Conservation (phyloP, 2,888 invertebrate species). For the Zygothrica quintamaculata region DNA sequence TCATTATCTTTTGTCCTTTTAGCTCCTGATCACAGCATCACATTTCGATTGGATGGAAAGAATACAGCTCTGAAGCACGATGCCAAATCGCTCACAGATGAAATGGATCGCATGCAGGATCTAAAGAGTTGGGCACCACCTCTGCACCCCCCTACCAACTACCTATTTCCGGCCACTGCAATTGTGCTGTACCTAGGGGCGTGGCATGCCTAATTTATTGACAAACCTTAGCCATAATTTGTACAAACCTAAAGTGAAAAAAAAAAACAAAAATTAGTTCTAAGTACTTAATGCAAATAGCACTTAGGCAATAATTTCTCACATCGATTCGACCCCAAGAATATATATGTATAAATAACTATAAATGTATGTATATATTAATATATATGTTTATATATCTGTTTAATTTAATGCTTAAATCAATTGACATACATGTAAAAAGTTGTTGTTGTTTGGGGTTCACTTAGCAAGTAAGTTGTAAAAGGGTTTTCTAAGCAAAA, state of each 20-base stretch:
- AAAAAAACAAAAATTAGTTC: constrained; percentile 21
- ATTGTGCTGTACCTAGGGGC: constrained; percentile 30
- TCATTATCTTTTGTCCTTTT: constrained; percentile 22
- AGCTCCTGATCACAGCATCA: constrained; percentile 82
- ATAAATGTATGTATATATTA: constrained; percentile 19
- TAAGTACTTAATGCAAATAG: constrained; percentile 38
- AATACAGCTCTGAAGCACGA: constrained; percentile 77
- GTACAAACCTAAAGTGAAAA: constrained; percentile 55
- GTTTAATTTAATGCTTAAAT: constrained; percentile 28
- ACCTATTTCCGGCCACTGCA: constrained; percentile 2
- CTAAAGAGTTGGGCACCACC: constrained; percentile 40
- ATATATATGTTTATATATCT: neutral
- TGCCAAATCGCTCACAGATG: constrained; percentile 83
- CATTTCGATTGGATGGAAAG: constrained; percentile 81
- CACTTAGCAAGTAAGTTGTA: constrained; percentile 48
- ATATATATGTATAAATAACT: constrained; percentile 7
- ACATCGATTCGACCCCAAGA: constrained; percentile 42
- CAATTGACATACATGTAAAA: constrained; percentile 62
- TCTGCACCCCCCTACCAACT: neutral
- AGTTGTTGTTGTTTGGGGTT: constrained; percentile 74
- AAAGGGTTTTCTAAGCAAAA: constrained; percentile 30
- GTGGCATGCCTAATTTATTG: constrained; percentile 53
- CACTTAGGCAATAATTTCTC: constrained; percentile 54
- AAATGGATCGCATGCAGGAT: constrained; percentile 79
- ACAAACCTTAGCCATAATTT: constrained; percentile 31